Base-by-base conservation (phyloP, 2,888 invertebrate genomes). In the Scrobipalpa atriplicella region DNA sequence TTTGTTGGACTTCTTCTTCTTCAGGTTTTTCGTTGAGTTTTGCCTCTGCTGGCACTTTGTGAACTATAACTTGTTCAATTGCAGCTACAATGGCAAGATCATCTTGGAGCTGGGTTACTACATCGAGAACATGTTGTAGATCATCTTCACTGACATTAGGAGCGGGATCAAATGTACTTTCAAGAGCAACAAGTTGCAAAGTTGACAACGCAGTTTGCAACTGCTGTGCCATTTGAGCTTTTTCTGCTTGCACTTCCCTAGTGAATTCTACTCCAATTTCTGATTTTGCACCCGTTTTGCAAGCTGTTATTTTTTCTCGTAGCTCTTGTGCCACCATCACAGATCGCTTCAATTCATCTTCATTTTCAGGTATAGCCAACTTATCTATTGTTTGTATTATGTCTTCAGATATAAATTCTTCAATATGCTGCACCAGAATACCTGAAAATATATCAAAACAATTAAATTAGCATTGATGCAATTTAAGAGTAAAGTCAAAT, bases 391-490 rank as follows among this genome's bases (percentile, higher is more conserved):
- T 65, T 16, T 67, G 19, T 2, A 60, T 18, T 19, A 69, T 39
- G 0, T 66, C 61, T 54, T 71, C 65, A 6, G 70, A 68, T 16
- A 66, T 66, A 19, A 68, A 71, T 60, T 70, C 43, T 1, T 71
- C 65, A 51, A 71, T 65, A 19, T 71, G 69, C 62, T 69, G 54
- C 39, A 66, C 52, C 3, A 69, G 65, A 41, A 61, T 56, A 62
- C 66, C 71, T 71, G 67, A 60, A 69, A 71, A 66, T 21, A 21
- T 29, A 21, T 56, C 18, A 52, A 52, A 19, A 52, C 18, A 52
- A 52, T 18, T 18, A 52, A 52, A 18, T 18, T 1, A 51, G 8
- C 16, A n/a, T 51, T 18, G 1, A 16, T 11, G 13, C n/a, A 47
- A 47, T 47, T n/a, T 11, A 16, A 47, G 1, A 8, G 11, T 39